Percentiles rank a stretch among this genome's conserved stretches.
Conservation (phyloP, 1,140 invertebrate species). For the Drosophila auraria region DNA sequence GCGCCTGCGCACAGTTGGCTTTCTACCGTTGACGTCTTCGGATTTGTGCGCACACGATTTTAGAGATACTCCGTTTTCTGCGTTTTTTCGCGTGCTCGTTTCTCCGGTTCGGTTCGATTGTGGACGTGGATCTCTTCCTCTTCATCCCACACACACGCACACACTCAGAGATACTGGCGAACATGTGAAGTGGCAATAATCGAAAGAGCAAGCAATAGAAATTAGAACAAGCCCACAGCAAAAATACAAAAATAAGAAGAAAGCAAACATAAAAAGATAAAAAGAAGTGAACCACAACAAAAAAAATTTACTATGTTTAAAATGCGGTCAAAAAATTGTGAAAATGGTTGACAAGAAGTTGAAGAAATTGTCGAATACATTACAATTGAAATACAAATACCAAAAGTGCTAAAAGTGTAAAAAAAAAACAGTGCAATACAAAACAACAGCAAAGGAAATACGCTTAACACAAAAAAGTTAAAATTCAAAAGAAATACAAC, state of each 20-base stretch:
- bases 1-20: slow-evolving; percentile 85
- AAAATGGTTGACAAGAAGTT: slow-evolving; percentile 77
- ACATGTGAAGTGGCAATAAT: slow-evolving; percentile 64
- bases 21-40: slow-evolving; percentile 85
- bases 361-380: slow-evolving; percentile 47
- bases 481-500: slow-evolving; percentile 72
- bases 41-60: slow-evolving; percentile 76
- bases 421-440: slow-evolving; percentile 63
- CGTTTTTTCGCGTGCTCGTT: slow-evolving; percentile 62
- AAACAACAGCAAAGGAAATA: slow-evolving; percentile 75
- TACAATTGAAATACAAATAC: slow-evolving; percentile 31
- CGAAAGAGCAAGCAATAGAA: slow-evolving; percentile 71
- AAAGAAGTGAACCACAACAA: slow-evolving; percentile 38
- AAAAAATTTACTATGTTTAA: slow-evolving; percentile 46
- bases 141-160: slow-evolving; percentile 19
- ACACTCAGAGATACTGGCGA: slow-evolving; percentile 22
- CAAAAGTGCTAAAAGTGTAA: slow-evolving; percentile 43
- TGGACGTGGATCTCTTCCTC: slow-evolving; percentile 70
- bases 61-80: slow-evolving; percentile 39
- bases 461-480: slow-evolving; percentile 71
- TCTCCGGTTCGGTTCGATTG: slow-evolving; percentile 56
- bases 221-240: slow-evolving; percentile 68
- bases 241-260: slow-evolving; percentile 49
- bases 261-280: slow-evolving; percentile 39
- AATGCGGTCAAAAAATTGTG: slow-evolving; percentile 76